Percentiles rank a stretch among this genome's conserved stretches.
Conservation (phyloP, 2,888 invertebrate genomes). For the Limenitis arthemis region DNA sequence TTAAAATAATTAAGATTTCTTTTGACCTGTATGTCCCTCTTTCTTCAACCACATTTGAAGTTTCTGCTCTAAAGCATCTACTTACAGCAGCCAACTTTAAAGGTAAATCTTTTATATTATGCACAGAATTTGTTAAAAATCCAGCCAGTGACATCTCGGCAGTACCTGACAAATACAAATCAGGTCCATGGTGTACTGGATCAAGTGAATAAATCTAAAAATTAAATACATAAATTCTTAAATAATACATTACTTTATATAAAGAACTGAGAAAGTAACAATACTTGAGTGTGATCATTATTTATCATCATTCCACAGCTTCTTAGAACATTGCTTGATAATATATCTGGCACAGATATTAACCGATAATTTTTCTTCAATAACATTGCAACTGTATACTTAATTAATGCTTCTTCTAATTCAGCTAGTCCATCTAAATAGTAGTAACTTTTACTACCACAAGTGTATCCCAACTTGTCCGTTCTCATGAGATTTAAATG, state of each 20-base stretch:
- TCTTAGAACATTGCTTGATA: constrained; percentile 83
- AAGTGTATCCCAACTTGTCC: constrained; percentile 80
- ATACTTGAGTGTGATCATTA: constrained; percentile 82
- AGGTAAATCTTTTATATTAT: constrained; percentile 75
- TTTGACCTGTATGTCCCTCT: constrained; percentile 86
- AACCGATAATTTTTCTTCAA: constrained; percentile 77
- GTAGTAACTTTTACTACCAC: constrained; percentile 88
- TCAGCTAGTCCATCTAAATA: constrained; percentile 85
- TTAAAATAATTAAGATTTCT: neutral
- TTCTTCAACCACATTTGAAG: constrained; percentile 84
- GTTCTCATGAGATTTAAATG: constrained; percentile 77
- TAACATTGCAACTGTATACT: constrained; percentile 79
- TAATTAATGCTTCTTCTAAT: constrained; percentile 86
- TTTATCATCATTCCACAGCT: constrained; percentile 90
- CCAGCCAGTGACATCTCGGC: constrained; percentile 96
- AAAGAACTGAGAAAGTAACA: neutral
- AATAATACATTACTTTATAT: neutral
- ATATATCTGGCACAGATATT: constrained; percentile 92
- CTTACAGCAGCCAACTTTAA: constrained; percentile 86
- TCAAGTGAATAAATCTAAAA: constrained; percentile 68
- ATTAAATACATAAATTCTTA: neutral
- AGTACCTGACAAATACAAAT: constrained; percentile 91
- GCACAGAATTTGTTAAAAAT: constrained; percentile 73
- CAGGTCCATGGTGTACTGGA: constrained; percentile 67
- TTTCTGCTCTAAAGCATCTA: constrained; percentile 94